These are phyloP conservation scores for Xylophagus ater DNA, from an alignment of 2,888 invertebrate species.

Conservation along the genomic window DNA sequence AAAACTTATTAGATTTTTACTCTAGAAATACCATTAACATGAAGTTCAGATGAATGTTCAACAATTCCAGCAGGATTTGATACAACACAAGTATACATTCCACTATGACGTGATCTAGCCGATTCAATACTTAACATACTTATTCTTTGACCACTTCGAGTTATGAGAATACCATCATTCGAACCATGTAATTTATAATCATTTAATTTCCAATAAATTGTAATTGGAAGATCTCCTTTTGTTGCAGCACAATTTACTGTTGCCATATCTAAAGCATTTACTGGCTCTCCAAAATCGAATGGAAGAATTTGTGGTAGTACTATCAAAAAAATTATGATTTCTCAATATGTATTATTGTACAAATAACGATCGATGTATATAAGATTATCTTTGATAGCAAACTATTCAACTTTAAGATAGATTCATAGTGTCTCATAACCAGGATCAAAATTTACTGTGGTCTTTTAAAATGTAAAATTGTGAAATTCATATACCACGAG, in stretches of 20 bases:
- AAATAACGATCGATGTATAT: too few species aligned
- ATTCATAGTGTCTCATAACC: too few species aligned
- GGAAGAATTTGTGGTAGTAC: slow-evolving; percentile 48
- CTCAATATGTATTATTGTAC: too few species aligned
- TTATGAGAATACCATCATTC: slow-evolving; percentile 26
- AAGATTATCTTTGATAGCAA: too few species aligned
- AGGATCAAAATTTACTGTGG: too few species aligned
- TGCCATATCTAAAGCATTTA: slow-evolving; percentile 45
- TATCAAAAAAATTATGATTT: slow-evolving; percentile 19
- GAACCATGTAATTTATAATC: slow-evolving; percentile 29
- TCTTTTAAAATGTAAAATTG: too few species aligned
- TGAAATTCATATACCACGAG: too few species aligned
- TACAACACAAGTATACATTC: slow-evolving; percentile 51
- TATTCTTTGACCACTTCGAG: slow-evolving; percentile 31
- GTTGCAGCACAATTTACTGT: slow-evolving; percentile 45
- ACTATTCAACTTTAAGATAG: too few species aligned
- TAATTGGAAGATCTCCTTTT: slow-evolving; percentile 51
- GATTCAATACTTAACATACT: slow-evolving; percentile 47
- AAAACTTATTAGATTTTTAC: slow-evolving; percentile 1
- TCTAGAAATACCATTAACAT: slow-evolving; percentile 23
- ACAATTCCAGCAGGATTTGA: slow-evolving; percentile 44
- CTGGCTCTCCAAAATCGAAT: slow-evolving; percentile 44
- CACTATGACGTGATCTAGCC: slow-evolving; percentile 45
- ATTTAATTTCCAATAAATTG: slow-evolving; percentile 49
- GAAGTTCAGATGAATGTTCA: slow-evolving; percentile 34